Conservation (phyloP, 2,888 invertebrate genomes). For the Erebia palarica region DNA sequence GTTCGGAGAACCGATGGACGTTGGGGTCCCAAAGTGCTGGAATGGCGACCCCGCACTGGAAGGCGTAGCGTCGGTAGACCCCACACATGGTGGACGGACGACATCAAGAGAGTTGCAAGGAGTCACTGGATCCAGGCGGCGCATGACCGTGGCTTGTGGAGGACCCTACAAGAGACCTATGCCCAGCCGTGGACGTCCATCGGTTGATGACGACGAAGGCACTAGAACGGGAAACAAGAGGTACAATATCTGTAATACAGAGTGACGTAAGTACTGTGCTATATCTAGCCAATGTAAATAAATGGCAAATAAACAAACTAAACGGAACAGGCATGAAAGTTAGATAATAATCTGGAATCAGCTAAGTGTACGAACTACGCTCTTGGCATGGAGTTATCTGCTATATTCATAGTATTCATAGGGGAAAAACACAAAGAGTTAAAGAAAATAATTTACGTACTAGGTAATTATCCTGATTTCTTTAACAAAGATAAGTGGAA, state of each 20-base stretch:
- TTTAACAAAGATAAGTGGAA: not conserved
- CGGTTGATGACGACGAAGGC: no score
- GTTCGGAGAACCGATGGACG: no score
- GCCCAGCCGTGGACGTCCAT: no score
- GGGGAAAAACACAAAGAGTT: not conserved
- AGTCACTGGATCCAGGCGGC: no score
- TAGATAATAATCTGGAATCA: slow-evolving; percentile 14
- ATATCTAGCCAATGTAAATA: slow-evolving; percentile 6
- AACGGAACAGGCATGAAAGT: slow-evolving; percentile 16
- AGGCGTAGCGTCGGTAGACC: no score
- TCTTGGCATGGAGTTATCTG: slow-evolving; percentile 21
- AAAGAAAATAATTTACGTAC: not conserved
- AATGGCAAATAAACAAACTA: slow-evolving; percentile 19
- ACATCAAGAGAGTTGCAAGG: no score
- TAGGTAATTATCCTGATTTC: not conserved
- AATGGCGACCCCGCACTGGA: no score
- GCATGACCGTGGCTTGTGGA: no score
- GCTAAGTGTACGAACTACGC: slow-evolving; percentile 1
- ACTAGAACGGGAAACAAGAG: no score
- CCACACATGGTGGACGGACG: no score
- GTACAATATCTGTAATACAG: not conserved
- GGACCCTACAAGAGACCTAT: no score
- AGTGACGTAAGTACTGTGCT: not conserved
- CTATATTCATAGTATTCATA: not conserved
- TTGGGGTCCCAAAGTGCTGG: no score